Evolutionary conservation across 2,797 vertebrate genomes (phyloP).

Genomic region (Chiroxiphia lanceolata): DNA sequence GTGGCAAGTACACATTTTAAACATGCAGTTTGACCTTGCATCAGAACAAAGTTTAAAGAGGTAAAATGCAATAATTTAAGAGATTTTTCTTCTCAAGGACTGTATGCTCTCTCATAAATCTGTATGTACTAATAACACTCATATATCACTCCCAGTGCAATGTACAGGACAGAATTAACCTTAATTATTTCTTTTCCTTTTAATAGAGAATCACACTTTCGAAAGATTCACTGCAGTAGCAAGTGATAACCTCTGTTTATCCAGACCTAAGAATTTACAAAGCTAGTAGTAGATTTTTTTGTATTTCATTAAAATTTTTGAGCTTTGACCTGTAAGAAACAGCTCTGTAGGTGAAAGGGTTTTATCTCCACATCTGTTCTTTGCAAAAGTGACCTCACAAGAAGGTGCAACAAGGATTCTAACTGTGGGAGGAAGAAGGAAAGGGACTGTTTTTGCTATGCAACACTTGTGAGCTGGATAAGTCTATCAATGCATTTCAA

Average conservation of each 20-base stretch:
- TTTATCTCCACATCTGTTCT: background rate
- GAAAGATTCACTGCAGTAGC: background rate
- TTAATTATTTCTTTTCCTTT: background rate
- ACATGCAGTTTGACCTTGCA: background rate
- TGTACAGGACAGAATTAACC: background rate
- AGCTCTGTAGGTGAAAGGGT: background rate
- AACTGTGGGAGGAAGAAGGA: background rate
- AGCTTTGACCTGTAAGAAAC: background rate
- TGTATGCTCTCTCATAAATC: background rate
- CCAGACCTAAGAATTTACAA: background rate
- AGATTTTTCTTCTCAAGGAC: background rate
- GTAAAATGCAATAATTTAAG: conserved; percentile 4
- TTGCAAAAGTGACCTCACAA: background rate
- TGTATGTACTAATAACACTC: background rate
- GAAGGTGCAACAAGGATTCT: background rate
- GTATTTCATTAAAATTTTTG: background rate
- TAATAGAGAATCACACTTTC: background rate
- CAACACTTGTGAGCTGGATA: background rate
- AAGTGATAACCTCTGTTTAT: background rate
- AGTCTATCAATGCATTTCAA: background rate
- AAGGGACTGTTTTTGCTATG: background rate
- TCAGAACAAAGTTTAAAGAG: conserved; percentile 15
- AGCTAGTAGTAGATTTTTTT: background rate
- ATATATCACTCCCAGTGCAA: background rate
- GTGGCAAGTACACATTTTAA: background rate